Percentiles rank a stretch among this genome's conserved stretches.
These are phyloP conservation scores for Xiphydria camelus DNA, from an alignment of 2,888 invertebrate genomes.

Conservation along the genomic window DNA sequence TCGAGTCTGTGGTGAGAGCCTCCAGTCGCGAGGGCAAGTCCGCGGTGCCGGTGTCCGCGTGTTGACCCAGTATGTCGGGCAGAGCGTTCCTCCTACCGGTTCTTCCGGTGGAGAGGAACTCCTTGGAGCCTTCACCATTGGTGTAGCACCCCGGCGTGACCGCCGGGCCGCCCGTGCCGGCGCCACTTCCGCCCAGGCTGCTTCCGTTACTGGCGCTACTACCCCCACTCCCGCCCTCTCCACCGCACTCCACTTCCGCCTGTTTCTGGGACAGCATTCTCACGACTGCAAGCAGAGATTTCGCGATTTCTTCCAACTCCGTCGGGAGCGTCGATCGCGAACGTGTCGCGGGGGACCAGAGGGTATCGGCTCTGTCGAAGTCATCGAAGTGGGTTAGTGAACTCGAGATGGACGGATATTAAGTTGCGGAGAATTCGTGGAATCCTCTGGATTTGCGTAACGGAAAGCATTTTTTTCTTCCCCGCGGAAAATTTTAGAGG, in stretches of 20 bases:
- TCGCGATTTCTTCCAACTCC: neutral
- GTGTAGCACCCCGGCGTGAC: slow-evolving; percentile 46
- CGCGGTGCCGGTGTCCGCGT: slow-evolving; percentile 72
- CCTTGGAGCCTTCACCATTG: slow-evolving; percentile 67
- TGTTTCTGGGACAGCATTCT: slow-evolving; percentile 50
- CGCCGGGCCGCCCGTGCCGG: slow-evolving; percentile 43
- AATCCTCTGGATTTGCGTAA: too few relatives aligned
- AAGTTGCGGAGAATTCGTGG: too few relatives aligned
- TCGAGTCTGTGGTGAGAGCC: slow-evolving; percentile 69
- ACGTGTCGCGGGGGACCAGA: too few relatives aligned
- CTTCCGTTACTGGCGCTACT: neutral
- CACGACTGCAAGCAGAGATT: slow-evolving; percentile 36
- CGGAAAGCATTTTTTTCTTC: too few relatives aligned
- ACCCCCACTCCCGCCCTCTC: neutral
- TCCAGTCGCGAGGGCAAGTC: slow-evolving; percentile 77
- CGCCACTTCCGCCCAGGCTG: slow-evolving; percentile 34
- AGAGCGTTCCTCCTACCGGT: slow-evolving; percentile 88
- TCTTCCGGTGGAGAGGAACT: slow-evolving; percentile 82
- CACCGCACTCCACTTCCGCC: slow-evolving; percentile 26
- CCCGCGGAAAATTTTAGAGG: too few relatives aligned
- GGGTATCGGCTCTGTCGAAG: too few relatives aligned
- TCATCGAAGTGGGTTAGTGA: too few relatives aligned
- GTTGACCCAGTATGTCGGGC: slow-evolving; percentile 79
- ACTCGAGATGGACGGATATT: too few relatives aligned
- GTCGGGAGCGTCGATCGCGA: too few relatives aligned